A percentile compares a stretch with the other conserved stretches of the same genome.
Conservation (phyloP, 1,140 invertebrate species). For the Drosophila aff. region DNA sequence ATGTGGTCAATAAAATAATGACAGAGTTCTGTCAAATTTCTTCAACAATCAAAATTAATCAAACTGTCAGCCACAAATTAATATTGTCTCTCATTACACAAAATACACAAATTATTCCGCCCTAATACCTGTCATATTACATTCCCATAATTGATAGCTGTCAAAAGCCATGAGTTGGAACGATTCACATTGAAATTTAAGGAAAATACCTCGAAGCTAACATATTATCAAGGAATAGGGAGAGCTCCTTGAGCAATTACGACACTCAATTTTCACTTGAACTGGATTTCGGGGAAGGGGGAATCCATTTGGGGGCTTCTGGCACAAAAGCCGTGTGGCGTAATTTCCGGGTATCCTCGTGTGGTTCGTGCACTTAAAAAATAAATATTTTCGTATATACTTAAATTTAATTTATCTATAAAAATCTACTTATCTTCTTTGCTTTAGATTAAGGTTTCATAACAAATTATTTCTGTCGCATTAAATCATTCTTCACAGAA, state of each 20-base stretch:
- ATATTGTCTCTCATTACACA: background rate
- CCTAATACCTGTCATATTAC: background rate
- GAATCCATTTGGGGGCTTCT: background rate
- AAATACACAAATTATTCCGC: background rate
- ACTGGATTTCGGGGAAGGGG: background rate
- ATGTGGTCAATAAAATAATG: conserved; percentile 8
- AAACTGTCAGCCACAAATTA: background rate
- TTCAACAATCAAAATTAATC: background rate
- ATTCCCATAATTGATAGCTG: conserved; percentile 16
- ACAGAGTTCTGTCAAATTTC: background rate
- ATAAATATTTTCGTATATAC: background rate
- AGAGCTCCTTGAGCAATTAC: conserved; percentile 18
- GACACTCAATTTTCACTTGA: conserved; percentile 30
- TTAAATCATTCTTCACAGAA: no score
- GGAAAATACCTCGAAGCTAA: conserved; percentile 6
- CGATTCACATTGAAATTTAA: background rate
- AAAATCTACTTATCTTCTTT: background rate
- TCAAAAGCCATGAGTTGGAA: conserved; percentile 5
- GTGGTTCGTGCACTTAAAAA: background rate
- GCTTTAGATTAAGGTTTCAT: background rate
- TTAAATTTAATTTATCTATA: background rate
- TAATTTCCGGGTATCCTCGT: background rate
- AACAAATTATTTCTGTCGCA: background rate
- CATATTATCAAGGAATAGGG: conserved; percentile 8
- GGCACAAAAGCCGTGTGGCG: conserved; percentile 6